A percentile compares a stretch with the other conserved stretches of the same genome.
Conservation (phyloP, 2,797 vertebrate species). For the Neosilurus hyrtlii region DNA sequence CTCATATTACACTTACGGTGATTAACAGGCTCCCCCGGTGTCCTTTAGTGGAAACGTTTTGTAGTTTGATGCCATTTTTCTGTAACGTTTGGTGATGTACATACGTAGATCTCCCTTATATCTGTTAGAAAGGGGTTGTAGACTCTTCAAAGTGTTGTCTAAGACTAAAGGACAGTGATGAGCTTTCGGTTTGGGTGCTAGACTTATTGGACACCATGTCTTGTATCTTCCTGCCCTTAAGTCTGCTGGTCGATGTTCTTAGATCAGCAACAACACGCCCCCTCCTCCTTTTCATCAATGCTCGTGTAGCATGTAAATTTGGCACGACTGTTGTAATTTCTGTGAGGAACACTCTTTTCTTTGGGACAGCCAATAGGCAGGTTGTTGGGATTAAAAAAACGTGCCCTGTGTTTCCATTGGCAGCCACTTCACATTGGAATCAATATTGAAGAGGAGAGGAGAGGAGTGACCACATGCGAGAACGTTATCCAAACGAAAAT, state of each 20-base stretch:
- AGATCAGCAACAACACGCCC: neutral
- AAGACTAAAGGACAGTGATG: neutral
- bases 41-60: constrained; percentile 24
- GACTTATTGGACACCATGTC: neutral
- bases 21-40: neutral
- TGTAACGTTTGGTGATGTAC: neutral
- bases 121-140: neutral
- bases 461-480: too few relatives aligned
- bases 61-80: constrained; percentile 16
- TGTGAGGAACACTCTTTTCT: neutral
- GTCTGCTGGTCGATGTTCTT: neutral
- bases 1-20: neutral
- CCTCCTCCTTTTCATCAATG: neutral
- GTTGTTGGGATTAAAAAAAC: neutral
- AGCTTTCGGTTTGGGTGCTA: neutral
- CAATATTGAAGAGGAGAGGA: neutral
- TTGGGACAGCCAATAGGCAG: neutral
- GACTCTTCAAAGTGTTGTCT: neutral
- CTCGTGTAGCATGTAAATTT: neutral
- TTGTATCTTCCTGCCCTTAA: neutral
- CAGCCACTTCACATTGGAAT: neutral
- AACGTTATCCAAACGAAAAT: neutral
- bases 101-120: neutral
- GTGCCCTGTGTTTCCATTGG: neutral
- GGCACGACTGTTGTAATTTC: neutral